These are phyloP conservation scores for Gallinago media DNA, from an alignment of 2,113 vertebrate species.

Conservation along the genomic window DNA sequence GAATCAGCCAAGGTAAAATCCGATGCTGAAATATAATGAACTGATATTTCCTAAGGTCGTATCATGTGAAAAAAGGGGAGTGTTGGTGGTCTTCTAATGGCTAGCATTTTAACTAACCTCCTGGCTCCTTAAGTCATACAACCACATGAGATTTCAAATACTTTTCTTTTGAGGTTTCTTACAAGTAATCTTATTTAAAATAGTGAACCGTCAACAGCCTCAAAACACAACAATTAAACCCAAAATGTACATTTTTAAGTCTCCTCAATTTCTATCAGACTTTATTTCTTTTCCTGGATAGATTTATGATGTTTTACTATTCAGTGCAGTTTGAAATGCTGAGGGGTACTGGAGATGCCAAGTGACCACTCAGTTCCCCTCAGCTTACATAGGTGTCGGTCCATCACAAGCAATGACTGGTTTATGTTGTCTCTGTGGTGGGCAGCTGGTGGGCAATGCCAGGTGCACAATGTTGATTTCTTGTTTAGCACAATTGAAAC, in stretches of 20 bases:
- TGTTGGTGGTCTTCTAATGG: background rate
- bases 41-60: background rate
- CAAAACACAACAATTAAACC: background rate
- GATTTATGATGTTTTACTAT: background rate
- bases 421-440: background rate
- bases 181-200: background rate
- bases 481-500: background rate
- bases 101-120: background rate
- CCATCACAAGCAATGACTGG: background rate
- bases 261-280: background rate
- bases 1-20: background rate
- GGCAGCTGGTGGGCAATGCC: background rate
- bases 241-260: background rate
- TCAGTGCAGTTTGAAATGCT: background rate
- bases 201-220: background rate
- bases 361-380: background rate
- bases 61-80: background rate
- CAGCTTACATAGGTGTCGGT: background rate
- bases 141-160: background rate
- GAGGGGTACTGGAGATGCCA: background rate
- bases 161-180: background rate
- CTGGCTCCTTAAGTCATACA: background rate
- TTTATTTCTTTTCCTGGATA: background rate
- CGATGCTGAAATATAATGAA: background rate
- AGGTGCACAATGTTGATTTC: background rate